Evolutionary conservation across 2,888 invertebrate species (phyloP).

Genomic region (Brachyptera putata): DNA sequence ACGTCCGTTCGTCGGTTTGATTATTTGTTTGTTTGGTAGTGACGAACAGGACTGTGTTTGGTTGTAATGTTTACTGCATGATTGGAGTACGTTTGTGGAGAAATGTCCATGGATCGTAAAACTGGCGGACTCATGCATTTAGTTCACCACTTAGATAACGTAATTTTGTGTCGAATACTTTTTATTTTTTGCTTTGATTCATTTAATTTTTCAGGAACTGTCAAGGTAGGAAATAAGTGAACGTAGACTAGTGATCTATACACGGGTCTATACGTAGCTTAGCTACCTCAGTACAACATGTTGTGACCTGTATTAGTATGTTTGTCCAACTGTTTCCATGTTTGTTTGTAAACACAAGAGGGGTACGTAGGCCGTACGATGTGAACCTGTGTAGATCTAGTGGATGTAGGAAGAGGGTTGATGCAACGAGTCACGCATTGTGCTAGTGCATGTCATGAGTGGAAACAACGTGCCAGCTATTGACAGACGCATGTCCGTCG

Average conservation of each 20-base stretch:
- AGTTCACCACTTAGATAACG: background rate
- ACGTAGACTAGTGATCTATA: background rate
- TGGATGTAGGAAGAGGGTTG: background rate
- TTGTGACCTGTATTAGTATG: background rate
- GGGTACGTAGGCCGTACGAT: too few relatives aligned
- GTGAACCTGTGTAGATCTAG: background rate
- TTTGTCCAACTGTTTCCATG: slow-evolving; percentile 5
- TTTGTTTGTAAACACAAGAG: background rate
- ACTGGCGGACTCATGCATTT: background rate
- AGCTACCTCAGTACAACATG: background rate
- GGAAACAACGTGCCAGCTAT: too few relatives aligned
- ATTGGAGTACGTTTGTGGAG: too few relatives aligned
- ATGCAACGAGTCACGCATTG: too few relatives aligned
- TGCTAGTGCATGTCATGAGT: too few relatives aligned
- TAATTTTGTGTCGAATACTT: too few relatives aligned
- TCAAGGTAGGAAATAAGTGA: slow-evolving; percentile 2
- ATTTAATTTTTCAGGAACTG: slow-evolving; percentile 7
- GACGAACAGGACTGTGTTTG: too few relatives aligned
- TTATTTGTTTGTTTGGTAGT: background rate
- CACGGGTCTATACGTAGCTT: background rate
- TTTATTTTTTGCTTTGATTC: background rate
- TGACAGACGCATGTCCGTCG: too few relatives aligned
- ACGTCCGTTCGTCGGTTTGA: background rate
- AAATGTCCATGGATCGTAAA: background rate
- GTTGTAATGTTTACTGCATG: background rate